phyloP scores from a whole-genome alignment of 2,888 invertebrate genomes.

The Macroteleia sp. region DNA sequence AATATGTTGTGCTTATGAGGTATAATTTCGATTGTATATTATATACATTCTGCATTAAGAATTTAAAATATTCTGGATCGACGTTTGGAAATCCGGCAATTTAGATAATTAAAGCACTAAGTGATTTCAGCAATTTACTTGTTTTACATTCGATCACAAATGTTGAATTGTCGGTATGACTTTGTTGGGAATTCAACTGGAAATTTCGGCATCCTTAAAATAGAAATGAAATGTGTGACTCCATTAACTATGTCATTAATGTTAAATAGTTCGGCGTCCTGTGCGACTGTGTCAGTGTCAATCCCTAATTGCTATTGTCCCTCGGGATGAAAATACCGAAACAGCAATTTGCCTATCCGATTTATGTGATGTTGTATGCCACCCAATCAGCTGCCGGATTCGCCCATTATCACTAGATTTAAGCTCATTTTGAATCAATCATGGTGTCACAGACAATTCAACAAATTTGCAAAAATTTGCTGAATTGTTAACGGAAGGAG shows the following conservation, averaged over 20 bases:
- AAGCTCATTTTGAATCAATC: conserved; percentile 1
- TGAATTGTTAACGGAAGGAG: too few relatives aligned
- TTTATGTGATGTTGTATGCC: conserved; percentile 38
- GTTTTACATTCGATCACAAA: too few relatives aligned
- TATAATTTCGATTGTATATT: too few relatives aligned
- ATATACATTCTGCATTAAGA: too few relatives aligned
- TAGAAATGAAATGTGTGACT: conserved; percentile 15
- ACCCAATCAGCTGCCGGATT: conserved; percentile 14
- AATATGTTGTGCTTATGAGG: too few relatives aligned
- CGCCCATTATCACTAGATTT: conserved; percentile 19
- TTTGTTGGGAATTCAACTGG: not conserved
- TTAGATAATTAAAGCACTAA: too few relatives aligned
- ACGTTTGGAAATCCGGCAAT: too few relatives aligned
- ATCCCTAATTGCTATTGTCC: conserved; percentile 64
- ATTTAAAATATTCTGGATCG: too few relatives aligned
- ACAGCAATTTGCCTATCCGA: conserved; percentile 58
- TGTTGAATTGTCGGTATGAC: too few relatives aligned
- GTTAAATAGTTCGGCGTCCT: conserved; percentile 44
- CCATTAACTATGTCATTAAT: conserved; percentile 56
- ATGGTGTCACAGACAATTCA: not conserved
- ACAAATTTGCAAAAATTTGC: too few relatives aligned
- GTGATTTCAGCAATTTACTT: too few relatives aligned
- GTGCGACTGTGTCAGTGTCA: conserved; percentile 45
- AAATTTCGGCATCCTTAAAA: not conserved
- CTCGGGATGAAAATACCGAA: conserved; percentile 65